Conservation (phyloP, 2,888 invertebrate genomes). For the Sesamia inferens region DNA sequence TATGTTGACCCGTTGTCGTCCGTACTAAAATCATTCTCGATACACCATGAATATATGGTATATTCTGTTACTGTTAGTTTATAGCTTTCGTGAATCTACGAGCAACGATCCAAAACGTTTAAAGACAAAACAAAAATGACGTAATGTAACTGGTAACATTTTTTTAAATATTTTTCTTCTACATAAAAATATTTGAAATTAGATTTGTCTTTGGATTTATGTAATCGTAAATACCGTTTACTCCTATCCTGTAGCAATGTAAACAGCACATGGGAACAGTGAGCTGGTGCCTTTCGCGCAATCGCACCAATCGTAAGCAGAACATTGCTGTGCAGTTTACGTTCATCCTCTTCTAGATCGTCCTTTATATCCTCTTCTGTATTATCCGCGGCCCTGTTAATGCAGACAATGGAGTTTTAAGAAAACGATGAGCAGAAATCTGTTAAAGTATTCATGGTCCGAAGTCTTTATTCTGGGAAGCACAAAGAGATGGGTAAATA, state of each 20-base stretch:
- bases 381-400: constrained; percentile 75
- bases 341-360: constrained; percentile 84
- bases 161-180: not conserved
- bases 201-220: not conserved
- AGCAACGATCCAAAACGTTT: not conserved
- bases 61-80: not conserved
- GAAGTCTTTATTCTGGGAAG: not conserved
- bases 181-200: not conserved
- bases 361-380: constrained; percentile 83
- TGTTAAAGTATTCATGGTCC: not conserved
- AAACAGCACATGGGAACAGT: constrained; percentile 92
- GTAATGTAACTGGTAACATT: too few species aligned
- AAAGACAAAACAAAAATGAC: not conserved
- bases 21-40: not conserved
- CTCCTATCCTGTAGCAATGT: constrained; percentile 92
- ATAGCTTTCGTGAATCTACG: not conserved
- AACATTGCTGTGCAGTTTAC: constrained; percentile 90
- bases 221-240: constrained; percentile 80
- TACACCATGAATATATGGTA: not conserved
- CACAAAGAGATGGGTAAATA: not conserved
- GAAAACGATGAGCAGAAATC: not conserved
- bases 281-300: constrained; percentile 91
- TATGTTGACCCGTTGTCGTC: too few species aligned
- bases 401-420: not conserved
- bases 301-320: constrained; percentile 93